Base-by-base conservation (phyloP, 2,113 vertebrate genomes). In the Odontophorus gujanensis region DNA sequence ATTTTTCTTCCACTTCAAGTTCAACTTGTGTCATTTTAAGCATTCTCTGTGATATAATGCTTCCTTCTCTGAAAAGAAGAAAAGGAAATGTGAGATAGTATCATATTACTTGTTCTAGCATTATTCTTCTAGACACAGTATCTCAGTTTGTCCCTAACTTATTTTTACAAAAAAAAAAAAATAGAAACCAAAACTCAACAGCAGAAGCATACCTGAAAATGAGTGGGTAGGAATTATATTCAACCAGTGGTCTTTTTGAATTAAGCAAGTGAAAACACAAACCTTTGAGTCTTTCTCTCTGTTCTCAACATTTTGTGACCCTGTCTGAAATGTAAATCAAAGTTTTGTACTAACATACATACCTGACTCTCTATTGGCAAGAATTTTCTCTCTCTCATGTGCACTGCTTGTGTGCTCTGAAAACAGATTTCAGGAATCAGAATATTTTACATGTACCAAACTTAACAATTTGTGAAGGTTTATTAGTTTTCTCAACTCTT, bases 1-100 rank as follows among this genome's bases (percentile, higher is more conserved):
- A 58, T 81, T 88, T 88, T 83, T 71, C 13, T 57, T 92, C 55
- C 5, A 40, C 79, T 90, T 92, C 80, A 78, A 76, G 28, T 88
- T 85, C 50, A 50, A 2, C 13, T 59, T 80, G 6, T 81, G 72
- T 40, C 8, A 66, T 86, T 93, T 89, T 72, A 79, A 63, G 14
- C 0, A 1, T 73, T 80, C 6, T 81, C 20, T 66, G 36, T 74
- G 38, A 43, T 69, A 90, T 19, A 86, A 74, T 82, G 50, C 16
- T 72, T 90, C 76, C 61, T 84, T 34, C 51, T 80, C 66, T 58
- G 69, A 43, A 68, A 92, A 89, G 34, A 81, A 57, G 7, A 17
- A 34, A 51, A 79, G 13, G 5, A 82, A 71, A 12, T 0, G 1
- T 72, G 21, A 75, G 20, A n/a, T 2, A 51, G 11, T 72, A 63